Conservation (phyloP, 2,113 vertebrate species). For the Pygoscelis adeliae region DNA sequence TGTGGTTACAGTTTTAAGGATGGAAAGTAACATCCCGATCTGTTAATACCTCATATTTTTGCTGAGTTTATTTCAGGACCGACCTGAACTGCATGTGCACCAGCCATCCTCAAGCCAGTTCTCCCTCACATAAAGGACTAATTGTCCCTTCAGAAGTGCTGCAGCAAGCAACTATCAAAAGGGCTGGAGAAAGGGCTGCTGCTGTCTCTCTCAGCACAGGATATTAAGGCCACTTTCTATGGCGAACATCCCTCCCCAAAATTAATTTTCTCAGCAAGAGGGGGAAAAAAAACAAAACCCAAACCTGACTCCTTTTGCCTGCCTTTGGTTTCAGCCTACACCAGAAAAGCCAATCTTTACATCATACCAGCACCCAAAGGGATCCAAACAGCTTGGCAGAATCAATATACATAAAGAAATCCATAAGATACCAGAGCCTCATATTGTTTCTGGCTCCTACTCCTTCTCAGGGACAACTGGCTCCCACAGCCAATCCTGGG, state of each 20-base stretch:
- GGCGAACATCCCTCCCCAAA: background rate
- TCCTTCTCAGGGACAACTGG: background rate
- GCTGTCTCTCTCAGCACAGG: background rate
- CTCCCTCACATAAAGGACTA: background rate
- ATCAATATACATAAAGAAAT: background rate
- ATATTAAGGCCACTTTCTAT: background rate
- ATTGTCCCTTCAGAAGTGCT: background rate
- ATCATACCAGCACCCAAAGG: background rate
- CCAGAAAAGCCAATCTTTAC: background rate
- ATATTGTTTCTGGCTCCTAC: background rate
- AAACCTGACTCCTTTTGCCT: background rate
- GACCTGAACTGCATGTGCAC: background rate
- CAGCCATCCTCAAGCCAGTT: background rate
- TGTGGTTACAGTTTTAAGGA: background rate
- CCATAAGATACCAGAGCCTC: background rate
- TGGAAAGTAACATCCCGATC: background rate
- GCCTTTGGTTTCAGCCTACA: background rate
- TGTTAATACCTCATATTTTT: background rate
- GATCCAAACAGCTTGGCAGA: background rate
- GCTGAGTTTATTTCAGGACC: background rate
- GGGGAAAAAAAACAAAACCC: rapidly evolving
- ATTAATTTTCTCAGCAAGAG: background rate
- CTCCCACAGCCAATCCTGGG: rapidly evolving
- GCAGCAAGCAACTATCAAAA: background rate
- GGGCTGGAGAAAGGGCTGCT: background rate